Percentiles rank a stretch among this genome's conserved stretches.
These are phyloP conservation scores for Ischnura elegans DNA, from an alignment of 2,888 invertebrate genomes.

Conservation along the genomic window DNA sequence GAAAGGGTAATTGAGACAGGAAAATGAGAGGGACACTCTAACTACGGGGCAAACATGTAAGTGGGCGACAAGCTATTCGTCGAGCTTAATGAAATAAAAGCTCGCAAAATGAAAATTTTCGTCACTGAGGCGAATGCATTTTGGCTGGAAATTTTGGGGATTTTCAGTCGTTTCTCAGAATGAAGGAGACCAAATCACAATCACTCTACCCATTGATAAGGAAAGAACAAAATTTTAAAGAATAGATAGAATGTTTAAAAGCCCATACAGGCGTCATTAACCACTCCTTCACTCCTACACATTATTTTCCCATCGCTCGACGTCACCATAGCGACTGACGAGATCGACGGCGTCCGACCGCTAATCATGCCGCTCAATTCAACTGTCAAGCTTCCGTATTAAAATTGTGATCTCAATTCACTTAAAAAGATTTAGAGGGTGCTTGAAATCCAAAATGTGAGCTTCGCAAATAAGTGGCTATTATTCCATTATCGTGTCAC, in stretches of 20 bases:
- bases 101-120: background rate
- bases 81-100: background rate
- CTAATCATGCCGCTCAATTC: background rate
- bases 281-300: background rate
- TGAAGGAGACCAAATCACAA: background rate
- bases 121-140: background rate
- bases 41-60: background rate
- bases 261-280: background rate
- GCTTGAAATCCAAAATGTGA: background rate
- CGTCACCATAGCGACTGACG: background rate
- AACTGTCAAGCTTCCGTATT: background rate
- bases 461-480: background rate
- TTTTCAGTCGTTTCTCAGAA: background rate
- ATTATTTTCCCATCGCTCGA: background rate
- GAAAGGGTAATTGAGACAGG: conserved; percentile 11
- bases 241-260: background rate
- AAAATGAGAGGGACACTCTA: background rate
- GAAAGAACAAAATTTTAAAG: background rate
- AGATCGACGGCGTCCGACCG: background rate
- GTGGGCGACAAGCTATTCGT: background rate
- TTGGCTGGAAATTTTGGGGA: background rate
- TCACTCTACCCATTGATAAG: background rate
- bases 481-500: background rate
- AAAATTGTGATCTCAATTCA: background rate
- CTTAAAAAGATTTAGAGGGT: background rate